A percentile compares a stretch with the other conserved stretches of the same genome.
Evolutionary conservation across 1,140 invertebrate species (phyloP).

Genomic region (Chionoecetes opilio): DNA sequence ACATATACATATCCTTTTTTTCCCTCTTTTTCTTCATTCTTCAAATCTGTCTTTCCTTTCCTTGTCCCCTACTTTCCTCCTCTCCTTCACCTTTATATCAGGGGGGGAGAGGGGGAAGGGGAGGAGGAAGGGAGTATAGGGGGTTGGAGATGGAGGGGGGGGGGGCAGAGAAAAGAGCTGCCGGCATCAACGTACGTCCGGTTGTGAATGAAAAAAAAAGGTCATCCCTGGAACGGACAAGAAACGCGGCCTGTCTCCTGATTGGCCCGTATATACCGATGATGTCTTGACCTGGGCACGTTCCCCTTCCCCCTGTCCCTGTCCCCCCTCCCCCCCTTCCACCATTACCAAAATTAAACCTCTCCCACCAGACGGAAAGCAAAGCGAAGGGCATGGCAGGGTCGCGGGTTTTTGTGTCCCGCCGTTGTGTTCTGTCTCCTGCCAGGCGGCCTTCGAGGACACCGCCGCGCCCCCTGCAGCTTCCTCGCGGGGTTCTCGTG

Average conservation of each 20-base stretch:
- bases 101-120: neutral
- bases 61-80: neutral
- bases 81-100: slow-evolving; percentile 6
- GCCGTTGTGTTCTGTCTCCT: neutral
- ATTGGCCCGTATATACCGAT: slow-evolving; percentile 1
- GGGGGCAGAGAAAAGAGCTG: neutral
- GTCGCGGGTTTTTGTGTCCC: neutral
- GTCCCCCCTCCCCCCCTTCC: neutral
- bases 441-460: neutral
- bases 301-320: neutral
- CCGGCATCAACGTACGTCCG: slow-evolving; percentile 35
- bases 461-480: neutral
- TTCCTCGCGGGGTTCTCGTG: neutral
- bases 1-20: neutral
- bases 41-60: neutral
- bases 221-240: slow-evolving; percentile 47
- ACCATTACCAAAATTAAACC: slow-evolving; percentile 68
- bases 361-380: slow-evolving; percentile 49
- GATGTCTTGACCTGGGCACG: slow-evolving; percentile 49
- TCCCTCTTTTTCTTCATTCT: neutral
- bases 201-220: slow-evolving; percentile 61
- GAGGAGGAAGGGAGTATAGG: neutral
- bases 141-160: neutral
- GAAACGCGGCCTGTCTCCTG: slow-evolving; percentile 41
- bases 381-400: slow-evolving; percentile 43